Evolutionary conservation across 2,797 vertebrate species (phyloP).

Genomic region (Lates japonicus): DNA sequence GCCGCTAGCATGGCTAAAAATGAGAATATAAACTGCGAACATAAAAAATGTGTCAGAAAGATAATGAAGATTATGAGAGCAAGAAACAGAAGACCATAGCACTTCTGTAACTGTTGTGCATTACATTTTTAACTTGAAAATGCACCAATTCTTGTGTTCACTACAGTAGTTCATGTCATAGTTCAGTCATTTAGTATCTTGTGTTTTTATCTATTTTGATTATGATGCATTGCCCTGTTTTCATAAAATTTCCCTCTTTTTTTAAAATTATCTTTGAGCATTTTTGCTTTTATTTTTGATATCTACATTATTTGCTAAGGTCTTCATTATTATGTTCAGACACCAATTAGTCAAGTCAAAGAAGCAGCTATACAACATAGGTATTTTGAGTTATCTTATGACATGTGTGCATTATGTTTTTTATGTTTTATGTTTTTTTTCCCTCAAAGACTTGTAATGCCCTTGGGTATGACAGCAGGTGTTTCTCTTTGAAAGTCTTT

Average conservation of each 20-base stretch:
- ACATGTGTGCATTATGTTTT: not conserved
- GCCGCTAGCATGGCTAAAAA: too few relatives aligned
- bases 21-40: not conserved
- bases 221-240: not conserved
- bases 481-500: constrained; percentile 36
- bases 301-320: not conserved
- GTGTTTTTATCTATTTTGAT: not conserved
- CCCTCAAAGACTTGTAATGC: constrained; percentile 3
- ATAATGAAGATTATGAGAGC: too few relatives aligned
- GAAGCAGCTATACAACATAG: not conserved
- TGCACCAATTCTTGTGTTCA: too few relatives aligned
- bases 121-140: too few relatives aligned
- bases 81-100: too few relatives aligned
- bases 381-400: not conserved
- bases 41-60: too few relatives aligned
- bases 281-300: not conserved
- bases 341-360: constrained; percentile 6
- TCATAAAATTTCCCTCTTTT: not conserved
- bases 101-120: too few relatives aligned
- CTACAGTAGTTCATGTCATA: not conserved
- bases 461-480: constrained; percentile 33
- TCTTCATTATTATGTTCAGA: not conserved
- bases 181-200: not conserved
- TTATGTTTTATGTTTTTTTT: constrained; percentile 18
- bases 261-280: too few relatives aligned